Evolutionary conservation across 2,888 invertebrate genomes (phyloP), one percentile per base, ranked within the genome.

Genomic region (Agrochola lychnidis): DNA sequence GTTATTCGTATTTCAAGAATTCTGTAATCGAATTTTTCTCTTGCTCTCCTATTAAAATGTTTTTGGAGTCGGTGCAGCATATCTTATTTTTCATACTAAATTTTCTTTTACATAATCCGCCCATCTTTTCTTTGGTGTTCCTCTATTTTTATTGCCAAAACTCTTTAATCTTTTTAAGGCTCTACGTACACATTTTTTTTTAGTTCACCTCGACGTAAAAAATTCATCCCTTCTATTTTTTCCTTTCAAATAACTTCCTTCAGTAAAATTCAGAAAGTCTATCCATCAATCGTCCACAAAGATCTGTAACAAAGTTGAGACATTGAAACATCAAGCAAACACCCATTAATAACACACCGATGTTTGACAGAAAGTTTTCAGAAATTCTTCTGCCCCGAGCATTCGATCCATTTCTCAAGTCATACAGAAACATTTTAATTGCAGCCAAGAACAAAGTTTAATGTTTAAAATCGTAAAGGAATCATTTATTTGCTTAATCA

Each of bases 401-500:
- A 68, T 69, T 61, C 77, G 77, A 88, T 81, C 82, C 88, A 88
- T 90, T 83, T 84, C 79, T 86, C 87, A 91, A 91, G 81, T 90
- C 83, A 89, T 85, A 89, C 90, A 90, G 87, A 91, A 90, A 89
- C 89, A 88, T 86, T 91, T 87, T 88, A 87, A 91, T 90, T 85
- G 90, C 89, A 78, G 81, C 81, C 70, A 76, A 78, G 79, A 87
- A 87, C 70, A 78, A 91, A 91, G 82, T 91, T 91, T 84, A 89
- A 91, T 89, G 89, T 91, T 88, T 87, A 89, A 90, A 92, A 90
- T 91, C 87, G 89, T 88, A 88, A 91, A 88, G 89, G 90, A 89
- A 91, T 91, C 91, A 93, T 94, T 94, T 93, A 93, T 94, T 94
- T 93, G 89, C 91, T 90, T 93, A 93, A 94, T 94, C 93, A 93